Evolutionary conservation across 2,797 vertebrate genomes (phyloP).

Genomic region (Onychomys torridus): DNA sequence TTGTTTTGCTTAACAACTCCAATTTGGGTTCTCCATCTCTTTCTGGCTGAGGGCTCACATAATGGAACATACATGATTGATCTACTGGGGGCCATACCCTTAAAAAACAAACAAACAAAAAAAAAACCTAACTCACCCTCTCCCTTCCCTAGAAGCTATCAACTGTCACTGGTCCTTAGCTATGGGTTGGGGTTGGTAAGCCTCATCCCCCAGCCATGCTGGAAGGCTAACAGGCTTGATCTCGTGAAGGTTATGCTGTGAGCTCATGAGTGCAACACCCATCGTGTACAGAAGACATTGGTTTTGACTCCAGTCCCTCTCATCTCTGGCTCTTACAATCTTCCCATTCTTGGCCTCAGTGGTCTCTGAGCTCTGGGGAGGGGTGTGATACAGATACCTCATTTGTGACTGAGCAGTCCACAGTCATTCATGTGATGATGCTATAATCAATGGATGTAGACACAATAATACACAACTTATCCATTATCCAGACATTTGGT

Average conservation of each 20-base stretch:
- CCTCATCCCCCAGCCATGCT: background rate
- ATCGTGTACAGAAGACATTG: background rate
- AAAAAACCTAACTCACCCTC: background rate
- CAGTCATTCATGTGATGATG: background rate
- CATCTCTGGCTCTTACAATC: background rate
- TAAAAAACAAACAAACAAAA: too few species aligned
- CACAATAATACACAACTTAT: background rate
- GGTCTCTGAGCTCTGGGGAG: background rate
- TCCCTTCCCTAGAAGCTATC: background rate
- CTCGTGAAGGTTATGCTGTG: background rate
- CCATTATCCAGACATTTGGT: background rate
- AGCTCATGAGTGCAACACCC: background rate
- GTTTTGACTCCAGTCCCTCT: background rate
- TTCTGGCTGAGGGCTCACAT: background rate
- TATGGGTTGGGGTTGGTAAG: background rate
- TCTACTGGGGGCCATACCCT: background rate
- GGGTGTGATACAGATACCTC: background rate
- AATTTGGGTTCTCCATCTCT: background rate
- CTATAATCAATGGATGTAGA: background rate
- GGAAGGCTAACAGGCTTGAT: background rate
- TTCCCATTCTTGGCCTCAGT: background rate
- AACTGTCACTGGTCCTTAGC: too few species aligned
- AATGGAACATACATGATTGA: background rate
- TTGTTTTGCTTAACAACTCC: background rate
- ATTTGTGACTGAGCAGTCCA: background rate